Conservation (phyloP, 2,113 vertebrate species). For the Cryptotis parvus region DNA sequence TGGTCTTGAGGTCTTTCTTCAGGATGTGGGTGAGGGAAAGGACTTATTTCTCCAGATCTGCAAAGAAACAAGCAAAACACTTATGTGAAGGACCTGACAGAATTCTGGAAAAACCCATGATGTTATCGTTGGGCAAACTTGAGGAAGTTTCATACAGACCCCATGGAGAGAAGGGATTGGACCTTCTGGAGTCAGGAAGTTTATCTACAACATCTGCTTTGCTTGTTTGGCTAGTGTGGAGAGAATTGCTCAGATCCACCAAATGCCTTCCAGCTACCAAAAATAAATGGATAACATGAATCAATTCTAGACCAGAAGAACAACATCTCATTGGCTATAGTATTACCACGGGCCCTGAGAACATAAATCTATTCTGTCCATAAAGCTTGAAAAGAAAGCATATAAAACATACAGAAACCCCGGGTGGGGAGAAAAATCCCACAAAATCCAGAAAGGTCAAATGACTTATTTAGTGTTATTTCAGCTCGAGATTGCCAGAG, state of each 20-base stretch:
- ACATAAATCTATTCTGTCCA: not conserved
- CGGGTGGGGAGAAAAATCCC: not conserved
- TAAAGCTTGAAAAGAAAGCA: not conserved
- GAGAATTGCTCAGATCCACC: not conserved
- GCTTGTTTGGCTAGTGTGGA: not conserved
- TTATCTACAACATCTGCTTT: not conserved
- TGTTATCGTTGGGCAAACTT: not conserved
- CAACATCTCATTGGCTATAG: not conserved
- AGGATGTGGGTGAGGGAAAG: not conserved
- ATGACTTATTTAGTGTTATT: not conserved
- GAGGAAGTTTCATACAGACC: not conserved
- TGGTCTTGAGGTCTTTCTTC: not conserved
- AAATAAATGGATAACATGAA: too few species aligned
- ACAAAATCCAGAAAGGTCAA: not conserved
- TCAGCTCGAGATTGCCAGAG: not conserved
- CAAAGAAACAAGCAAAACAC: constrained; percentile 13
- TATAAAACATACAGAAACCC: not conserved
- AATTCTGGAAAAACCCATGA: not conserved
- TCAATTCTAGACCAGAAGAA: not conserved
- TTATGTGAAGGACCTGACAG: not conserved
- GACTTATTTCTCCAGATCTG: not conserved
- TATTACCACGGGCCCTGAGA: not conserved
- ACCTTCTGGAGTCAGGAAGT: not conserved
- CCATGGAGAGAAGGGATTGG: not conserved
- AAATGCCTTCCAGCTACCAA: not conserved